These are phyloP conservation scores for Drosophila nr. medialis DNA, from an alignment of 2,888 invertebrate genomes.

Conservation along the genomic window DNA sequence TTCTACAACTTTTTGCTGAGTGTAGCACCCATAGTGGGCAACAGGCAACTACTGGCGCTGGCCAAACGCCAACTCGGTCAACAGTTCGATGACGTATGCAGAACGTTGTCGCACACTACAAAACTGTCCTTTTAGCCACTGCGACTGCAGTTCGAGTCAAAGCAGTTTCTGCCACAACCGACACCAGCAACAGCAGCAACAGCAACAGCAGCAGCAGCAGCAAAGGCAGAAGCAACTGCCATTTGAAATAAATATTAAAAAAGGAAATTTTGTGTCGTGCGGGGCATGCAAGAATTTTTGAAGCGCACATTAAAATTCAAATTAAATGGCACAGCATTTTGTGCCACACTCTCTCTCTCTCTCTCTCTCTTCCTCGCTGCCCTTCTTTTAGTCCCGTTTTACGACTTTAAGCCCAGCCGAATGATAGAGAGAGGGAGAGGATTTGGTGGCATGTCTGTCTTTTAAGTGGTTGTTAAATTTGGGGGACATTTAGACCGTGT, in stretches of 20 bases:
- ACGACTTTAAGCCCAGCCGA: slow-evolving; percentile 37
- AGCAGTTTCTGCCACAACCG: slow-evolving; percentile 10
- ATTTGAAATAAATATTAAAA: slow-evolving; percentile 69
- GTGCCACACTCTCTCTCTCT: neutral
- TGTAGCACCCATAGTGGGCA: slow-evolving; percentile 34
- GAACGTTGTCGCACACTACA: slow-evolving; percentile 51
- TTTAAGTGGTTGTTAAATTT: slow-evolving; percentile 50
- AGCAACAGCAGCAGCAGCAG: slow-evolving; percentile 12
- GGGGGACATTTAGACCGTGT: slow-evolving; percentile 10
- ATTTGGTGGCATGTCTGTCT: slow-evolving; percentile 9
- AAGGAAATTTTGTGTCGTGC: slow-evolving; percentile 45
- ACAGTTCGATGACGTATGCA: slow-evolving; percentile 81
- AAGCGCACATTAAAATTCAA: slow-evolving; percentile 71
- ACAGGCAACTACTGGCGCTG: slow-evolving; percentile 73
- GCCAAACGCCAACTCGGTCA: slow-evolving; percentile 77
- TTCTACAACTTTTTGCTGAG: neutral
- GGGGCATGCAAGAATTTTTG: slow-evolving; percentile 53
- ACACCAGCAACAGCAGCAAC: slow-evolving; percentile 8
- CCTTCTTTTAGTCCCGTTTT: slow-evolving; percentile 28
- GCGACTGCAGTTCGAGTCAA: slow-evolving; percentile 40
- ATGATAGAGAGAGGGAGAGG: neutral
- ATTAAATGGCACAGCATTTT: slow-evolving; percentile 61
- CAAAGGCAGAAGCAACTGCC: slow-evolving; percentile 9
- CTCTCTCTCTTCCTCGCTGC: neutral
- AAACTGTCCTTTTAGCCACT: slow-evolving; percentile 23